Percentiles rank a stretch among this genome's conserved stretches.
Evolutionary conservation across 2,888 invertebrate genomes (phyloP).

Genomic region (Trachelus tabidus): DNA sequence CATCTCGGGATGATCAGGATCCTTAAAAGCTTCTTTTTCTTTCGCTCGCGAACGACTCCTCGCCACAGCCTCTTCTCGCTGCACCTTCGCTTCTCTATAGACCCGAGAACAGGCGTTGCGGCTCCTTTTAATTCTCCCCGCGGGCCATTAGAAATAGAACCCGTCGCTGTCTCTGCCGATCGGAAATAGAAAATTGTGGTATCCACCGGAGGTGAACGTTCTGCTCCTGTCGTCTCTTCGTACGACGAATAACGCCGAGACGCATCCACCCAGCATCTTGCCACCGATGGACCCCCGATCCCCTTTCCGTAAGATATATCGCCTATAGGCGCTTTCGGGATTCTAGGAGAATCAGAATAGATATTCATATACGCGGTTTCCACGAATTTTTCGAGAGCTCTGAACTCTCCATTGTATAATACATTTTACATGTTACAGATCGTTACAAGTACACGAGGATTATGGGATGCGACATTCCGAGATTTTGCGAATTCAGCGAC

Average conservation of each 20-base stretch:
- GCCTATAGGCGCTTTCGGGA: background rate
- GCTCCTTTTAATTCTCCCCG: background rate
- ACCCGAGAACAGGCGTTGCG: background rate
- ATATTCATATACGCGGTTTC: too few relatives aligned
- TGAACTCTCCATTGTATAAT: background rate
- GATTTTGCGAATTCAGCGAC: conserved; percentile 75
- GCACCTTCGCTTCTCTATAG: background rate
- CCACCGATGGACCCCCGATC: background rate
- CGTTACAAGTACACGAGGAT: conserved; percentile 80
- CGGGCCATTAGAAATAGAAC: conserved; percentile 1
- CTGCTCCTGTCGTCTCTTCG: background rate
- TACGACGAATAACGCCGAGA: background rate
- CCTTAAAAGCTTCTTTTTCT: background rate
- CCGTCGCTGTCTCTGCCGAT: background rate
- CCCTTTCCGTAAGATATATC: background rate
- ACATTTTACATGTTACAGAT: conserved; percentile 67
- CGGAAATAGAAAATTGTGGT: conserved; percentile 1
- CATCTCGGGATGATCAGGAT: background rate
- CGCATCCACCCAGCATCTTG: background rate
- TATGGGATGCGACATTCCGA: conserved; percentile 78
- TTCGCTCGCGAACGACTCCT: background rate
- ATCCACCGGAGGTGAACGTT: background rate
- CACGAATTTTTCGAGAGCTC: background rate
- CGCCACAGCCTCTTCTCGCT: background rate
- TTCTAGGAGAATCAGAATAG: background rate